Evolutionary conservation across 53 echinoderm and acorn worm species (phyloP).

Genomic region (Pentamera pediparva): DNA sequence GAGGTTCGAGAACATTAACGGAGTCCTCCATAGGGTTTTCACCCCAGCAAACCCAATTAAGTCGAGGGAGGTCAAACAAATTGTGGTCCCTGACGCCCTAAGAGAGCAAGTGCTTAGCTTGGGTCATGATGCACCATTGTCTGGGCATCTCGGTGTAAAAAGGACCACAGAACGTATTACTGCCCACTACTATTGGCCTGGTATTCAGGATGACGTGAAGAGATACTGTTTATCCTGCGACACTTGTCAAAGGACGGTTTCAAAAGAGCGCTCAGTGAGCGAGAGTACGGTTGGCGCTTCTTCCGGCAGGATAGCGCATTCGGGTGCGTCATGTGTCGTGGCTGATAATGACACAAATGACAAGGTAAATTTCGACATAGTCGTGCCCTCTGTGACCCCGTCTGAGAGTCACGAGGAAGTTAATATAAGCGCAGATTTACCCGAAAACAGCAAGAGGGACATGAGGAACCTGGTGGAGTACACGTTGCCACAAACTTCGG

Average conservation of each 20-base stretch:
- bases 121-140: constrained; percentile 30
- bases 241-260: no score
- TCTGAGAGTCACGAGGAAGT: not conserved
- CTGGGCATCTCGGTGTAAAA: constrained; percentile 29
- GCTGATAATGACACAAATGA: not conserved
- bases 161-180: constrained; percentile 19
- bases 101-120: no score
- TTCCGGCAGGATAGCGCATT: not conserved
- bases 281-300: not conserved
- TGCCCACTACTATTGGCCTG: constrained; percentile 32
- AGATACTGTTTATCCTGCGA: no score
- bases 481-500: not conserved
- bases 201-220: no score
- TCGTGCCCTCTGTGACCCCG: not conserved
- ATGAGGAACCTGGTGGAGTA: not conserved
- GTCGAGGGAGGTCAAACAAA: no score
- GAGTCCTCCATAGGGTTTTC: no score
- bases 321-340: not conserved
- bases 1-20: no score
- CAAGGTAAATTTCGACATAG: not conserved
- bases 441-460: not conserved
- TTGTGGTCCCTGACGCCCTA: no score
- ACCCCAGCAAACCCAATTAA: no score
- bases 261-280: not conserved
- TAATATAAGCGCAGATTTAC: not conserved